Base-by-base conservation (phyloP, 2,888 invertebrate genomes). In the Cremastinae sp. region DNA sequence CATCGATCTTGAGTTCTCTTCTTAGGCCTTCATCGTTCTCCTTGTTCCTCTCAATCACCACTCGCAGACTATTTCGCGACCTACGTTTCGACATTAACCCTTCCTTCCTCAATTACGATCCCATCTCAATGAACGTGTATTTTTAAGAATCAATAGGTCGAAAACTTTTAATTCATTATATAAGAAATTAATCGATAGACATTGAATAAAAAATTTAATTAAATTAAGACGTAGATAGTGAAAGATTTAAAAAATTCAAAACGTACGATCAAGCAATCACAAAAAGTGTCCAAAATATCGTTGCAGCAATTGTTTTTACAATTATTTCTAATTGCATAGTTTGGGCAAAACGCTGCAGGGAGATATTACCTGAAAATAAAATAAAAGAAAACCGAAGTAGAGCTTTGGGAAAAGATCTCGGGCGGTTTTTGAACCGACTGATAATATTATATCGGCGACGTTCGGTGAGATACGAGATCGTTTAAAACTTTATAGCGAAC, bases 401-500 rank as follows among this genome's bases (percentile, higher is more conserved):
- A 35, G 16, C 10, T 16, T 39, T 7, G 14, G 37, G 53, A 56
- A 58, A 35, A 66, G 61, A 61, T 16, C 55, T 72, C 14, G 39
- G n/a, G 20, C 16, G 39, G 20, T 8, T 10, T 53, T 45, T 35
- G 39, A 43, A 61, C 55, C 47, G 61, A 49, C 55, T 39, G 62
- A 74, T 43, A 47, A 74, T 73, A 69, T 64, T 64, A 47, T 56
- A 16, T 59, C 39, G 47, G 14, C 18, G 37, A 51, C 53, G 58
- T 51, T 75, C 35, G 28, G 28, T 49, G 58, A 41, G 43, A 56
- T 62, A 68, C 49, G 64, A 37, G 58, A 72, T 72, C 51, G 68
- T 55, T 69, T 55, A 59, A 72, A 73, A 72, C 58, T 72, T 75
- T 53, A 39, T 53, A 41, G 49, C 56, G 69, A 41, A 43, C 68